A percentile compares a stretch with the other conserved stretches of the same genome.
Evolutionary conservation across 2,113 vertebrate species (phyloP).

Genomic region (Physeter macrocephalus): DNA sequence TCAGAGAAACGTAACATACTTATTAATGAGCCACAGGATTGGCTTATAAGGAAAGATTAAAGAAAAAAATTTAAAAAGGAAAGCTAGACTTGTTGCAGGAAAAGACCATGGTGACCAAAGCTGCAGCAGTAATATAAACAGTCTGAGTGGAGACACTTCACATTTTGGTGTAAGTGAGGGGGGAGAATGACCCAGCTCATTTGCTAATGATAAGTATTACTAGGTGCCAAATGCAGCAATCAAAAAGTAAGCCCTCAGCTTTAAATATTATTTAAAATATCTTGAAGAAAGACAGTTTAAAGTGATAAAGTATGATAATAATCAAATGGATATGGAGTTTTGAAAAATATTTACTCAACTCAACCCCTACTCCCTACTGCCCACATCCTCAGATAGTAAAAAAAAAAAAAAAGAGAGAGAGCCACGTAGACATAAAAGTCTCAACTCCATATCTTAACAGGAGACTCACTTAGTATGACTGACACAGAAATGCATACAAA

Average conservation of each 20-base stretch:
- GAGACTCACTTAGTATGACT: not conserved
- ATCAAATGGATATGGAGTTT: not conserved
- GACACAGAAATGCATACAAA: not conserved
- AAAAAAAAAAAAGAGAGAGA: not conserved
- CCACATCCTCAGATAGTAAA: not conserved
- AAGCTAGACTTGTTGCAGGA: not conserved
- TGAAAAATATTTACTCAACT: not conserved
- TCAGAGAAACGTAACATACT: not conserved
- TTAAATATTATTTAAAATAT: not conserved
- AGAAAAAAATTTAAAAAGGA: not conserved
- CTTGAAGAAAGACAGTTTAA: not conserved
- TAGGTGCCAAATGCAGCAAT: not conserved
- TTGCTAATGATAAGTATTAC: not conserved
- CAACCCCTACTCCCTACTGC: not conserved
- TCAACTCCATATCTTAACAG: not conserved
- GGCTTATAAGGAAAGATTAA: constrained; percentile 7
- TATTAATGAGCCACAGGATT: not conserved
- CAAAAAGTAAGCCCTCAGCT: not conserved
- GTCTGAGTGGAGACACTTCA: not conserved
- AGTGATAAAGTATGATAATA: not conserved
- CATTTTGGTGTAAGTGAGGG: not conserved
- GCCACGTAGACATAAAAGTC: not conserved
- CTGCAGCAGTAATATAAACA: not conserved
- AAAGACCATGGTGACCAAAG: not conserved
- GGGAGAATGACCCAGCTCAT: not conserved